These are phyloP conservation scores for Pteronotus mesoamericanus DNA, from an alignment of 2,797 vertebrate genomes.

Conservation along the genomic window DNA sequence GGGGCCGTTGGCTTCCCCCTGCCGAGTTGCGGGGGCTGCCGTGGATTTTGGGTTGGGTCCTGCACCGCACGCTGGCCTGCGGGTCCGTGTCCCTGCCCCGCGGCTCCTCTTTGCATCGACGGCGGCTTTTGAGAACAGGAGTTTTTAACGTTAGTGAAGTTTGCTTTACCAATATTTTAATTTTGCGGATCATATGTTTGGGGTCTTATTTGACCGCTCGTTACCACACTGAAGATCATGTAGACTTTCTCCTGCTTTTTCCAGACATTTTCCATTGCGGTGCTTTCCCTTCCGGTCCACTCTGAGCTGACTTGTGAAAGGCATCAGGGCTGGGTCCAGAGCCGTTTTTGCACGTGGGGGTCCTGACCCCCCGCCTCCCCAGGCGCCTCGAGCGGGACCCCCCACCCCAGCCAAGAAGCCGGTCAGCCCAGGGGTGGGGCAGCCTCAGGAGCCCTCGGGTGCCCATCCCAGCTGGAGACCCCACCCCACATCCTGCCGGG, in stretches of 20 bases:
- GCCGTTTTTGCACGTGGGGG: neutral
- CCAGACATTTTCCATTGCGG: neutral
- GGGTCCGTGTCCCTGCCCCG: too few relatives aligned
- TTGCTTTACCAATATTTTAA: neutral
- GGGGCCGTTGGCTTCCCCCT: neutral
- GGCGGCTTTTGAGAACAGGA: neutral
- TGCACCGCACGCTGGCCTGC: too few relatives aligned
- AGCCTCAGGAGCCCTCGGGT: accelerated
- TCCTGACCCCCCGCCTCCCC: neutral
- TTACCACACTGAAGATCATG: neutral
- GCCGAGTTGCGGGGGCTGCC: accelerated
- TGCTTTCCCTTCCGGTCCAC: neutral
- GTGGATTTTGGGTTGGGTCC: neutral
- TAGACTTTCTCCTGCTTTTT: neutral
- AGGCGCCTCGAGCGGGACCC: accelerated
- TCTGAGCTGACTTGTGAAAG: neutral
- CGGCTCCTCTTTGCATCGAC: neutral
- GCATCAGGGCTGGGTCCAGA: neutral
- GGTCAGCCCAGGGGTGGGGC: accelerated
- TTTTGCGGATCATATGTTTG: neutral
- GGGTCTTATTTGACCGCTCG: neutral
- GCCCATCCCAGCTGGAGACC: accelerated
- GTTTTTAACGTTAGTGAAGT: neutral
- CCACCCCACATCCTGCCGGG: neutral
- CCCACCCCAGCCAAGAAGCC: neutral